Conservation (phyloP, 2,113 vertebrate genomes). For the Brachionichthys hirsutus region DNA sequence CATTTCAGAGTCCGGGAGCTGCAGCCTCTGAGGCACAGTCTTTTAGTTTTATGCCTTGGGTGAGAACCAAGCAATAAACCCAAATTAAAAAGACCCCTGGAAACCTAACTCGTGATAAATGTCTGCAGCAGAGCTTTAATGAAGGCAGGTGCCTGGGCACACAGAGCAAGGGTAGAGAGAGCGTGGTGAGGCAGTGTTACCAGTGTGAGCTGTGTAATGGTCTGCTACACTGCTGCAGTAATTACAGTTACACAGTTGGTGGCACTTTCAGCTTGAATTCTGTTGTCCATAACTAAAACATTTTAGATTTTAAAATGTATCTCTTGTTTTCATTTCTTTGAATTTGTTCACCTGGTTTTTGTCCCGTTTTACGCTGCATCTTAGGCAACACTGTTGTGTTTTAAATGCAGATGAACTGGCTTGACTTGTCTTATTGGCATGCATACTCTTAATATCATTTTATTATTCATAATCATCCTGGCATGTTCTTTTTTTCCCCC, state of each 20-base stretch:
- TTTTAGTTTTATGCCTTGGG: slow-evolving; percentile 1
- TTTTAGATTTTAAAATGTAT: no score
- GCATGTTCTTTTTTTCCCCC: neutral
- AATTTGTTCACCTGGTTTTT: no score
- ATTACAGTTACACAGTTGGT: neutral
- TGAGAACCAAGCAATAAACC: neutral
- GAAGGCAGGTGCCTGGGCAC: neutral
- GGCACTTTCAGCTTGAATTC: no score
- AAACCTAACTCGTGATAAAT: neutral
- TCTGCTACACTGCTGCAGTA: neutral
- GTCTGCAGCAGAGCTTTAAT: neutral
- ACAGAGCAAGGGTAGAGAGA: neutral
- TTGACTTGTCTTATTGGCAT: no score
- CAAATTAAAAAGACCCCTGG: slow-evolving; percentile 7
- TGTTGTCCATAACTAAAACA: no score
- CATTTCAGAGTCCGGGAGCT: neutral
- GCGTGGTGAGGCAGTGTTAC: neutral
- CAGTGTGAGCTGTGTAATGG: neutral
- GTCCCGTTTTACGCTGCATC: no score
- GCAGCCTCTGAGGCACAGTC: neutral
- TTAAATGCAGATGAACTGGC: no score
- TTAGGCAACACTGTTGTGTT: no score
- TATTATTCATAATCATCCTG: neutral
- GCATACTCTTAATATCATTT: neutral
- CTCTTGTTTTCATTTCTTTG: no score